Base-by-base conservation (phyloP, 2,797 vertebrate species). In the Rhabdomys pumilio region DNA sequence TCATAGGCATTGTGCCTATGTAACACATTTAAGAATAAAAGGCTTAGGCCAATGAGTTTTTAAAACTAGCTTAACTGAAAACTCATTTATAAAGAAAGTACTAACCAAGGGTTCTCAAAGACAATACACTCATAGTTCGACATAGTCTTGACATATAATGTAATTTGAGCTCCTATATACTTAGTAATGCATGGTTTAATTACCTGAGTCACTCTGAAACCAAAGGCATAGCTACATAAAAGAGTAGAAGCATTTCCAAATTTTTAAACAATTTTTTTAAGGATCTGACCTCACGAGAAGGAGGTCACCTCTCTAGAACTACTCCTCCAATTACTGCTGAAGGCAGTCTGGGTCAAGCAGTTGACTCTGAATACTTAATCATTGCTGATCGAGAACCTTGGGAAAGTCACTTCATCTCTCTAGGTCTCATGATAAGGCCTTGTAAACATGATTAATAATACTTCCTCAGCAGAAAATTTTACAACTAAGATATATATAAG, bases 21-120 rank as follows among this genome's bases (percentile, higher is more conserved):
- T 44, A 44, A 44, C 44, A 44, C 44, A 44, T 44, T 44, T 44
- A 44, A 44, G 44, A 44, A 44, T 44, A 44, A 44, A 44, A 44
- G 44, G 44, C 44, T 44, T 44, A 44, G 44, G 55, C 65, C 26
- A 85, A 41, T 20, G 19, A 76, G 50, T 2, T 91, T 73, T 90
- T 86, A n/a, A 50, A 69, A 75, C 55, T 75, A 61, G 53, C 19
- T 76, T 76, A 92, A 90, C 77, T 75, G 89, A 91, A 95, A 95
- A 59, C 34, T 38, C 22, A 86, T 59, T 86, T 93, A 77, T 67
- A 89, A 83, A 50, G 31, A 89, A 75, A 85, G 41, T 47, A 34
- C 22, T 55, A 24, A 47, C 50, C 29, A 69, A 67, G 10, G 47
- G 31, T 14, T 24, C 50, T 61, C 17, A 20, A 34, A 67, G 26